These are phyloP conservation scores for Bufo bufo DNA, from an alignment of 2,113 vertebrate genomes.

Conservation along the genomic window DNA sequence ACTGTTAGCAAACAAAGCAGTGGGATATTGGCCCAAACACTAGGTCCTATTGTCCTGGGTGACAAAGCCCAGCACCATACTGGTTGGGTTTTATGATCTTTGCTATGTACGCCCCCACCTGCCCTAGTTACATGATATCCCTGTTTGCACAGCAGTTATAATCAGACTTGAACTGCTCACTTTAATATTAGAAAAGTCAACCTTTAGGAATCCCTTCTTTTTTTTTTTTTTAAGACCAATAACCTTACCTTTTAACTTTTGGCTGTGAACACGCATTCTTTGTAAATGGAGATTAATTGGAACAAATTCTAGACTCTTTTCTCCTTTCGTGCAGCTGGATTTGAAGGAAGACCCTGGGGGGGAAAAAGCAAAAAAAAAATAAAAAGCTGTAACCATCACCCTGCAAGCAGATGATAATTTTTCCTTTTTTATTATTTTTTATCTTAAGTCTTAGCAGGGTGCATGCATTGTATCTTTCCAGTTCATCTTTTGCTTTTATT, in stretches of 20 bases:
- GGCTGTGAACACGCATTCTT: conserved; percentile 92
- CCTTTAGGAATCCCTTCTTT: background rate
- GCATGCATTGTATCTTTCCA: conserved; percentile 32
- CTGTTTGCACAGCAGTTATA: background rate
- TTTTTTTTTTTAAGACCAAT: background rate
- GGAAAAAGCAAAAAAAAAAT: conserved; percentile 56
- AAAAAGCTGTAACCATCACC: conserved; percentile 59
- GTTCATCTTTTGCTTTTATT: conserved; percentile 61
- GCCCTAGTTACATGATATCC: background rate
- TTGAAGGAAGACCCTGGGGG: conserved; percentile 90
- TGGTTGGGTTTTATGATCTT: background rate
- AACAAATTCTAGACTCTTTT: conserved; percentile 95
- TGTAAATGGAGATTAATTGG: conserved; percentile 96
- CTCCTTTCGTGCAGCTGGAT: conserved; percentile 95
- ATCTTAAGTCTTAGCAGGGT: conserved; percentile 36
- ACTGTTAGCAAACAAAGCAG: background rate
- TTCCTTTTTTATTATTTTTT: background rate
- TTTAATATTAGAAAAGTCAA: background rate
- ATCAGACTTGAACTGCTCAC: conserved; percentile 8
- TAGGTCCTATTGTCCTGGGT: background rate
- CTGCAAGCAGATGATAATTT: conserved; percentile 58
- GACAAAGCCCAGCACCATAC: background rate
- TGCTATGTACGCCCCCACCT: background rate
- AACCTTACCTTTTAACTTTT: conserved; percentile 85
- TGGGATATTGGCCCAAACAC: background rate